Base-by-base conservation (phyloP, 2,113 vertebrate species). In the Lota lota region DNA sequence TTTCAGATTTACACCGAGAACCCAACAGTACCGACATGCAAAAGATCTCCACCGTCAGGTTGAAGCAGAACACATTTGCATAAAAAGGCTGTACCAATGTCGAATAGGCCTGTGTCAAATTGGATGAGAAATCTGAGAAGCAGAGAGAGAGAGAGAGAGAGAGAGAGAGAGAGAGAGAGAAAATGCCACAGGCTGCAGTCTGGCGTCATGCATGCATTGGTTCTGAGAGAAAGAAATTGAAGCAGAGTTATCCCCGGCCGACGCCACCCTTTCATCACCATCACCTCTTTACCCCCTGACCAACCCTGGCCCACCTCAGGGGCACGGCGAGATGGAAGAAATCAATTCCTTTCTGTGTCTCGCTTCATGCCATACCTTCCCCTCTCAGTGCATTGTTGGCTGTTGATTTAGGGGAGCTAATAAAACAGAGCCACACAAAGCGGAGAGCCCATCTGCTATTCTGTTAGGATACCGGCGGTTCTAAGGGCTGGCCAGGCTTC, bases 391-490 rank as follows among this genome's bases (percentile, higher is more conserved):
- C 84, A 85, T 90, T 91, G 90, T 90, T 90, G 87, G 82, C 75
- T 85, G 85, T 83, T 90, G 89, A 90, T 90, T 91, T 88, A 91
- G 79, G 84, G 36, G 83, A 79, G 77, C 85, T 85, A 90, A 90
- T 90, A 91, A 90, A 91, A 87, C 8, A 20, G 61, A 73, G 75
- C 83, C 80, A 85, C 85, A 89, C 86, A 88, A 88, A 88, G 85
- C 87, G 80, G 72, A 78, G 8, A 47, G 79, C 78, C 85, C 87
- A 88, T 88, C 88, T 90, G 87, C 84, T 88, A 82, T 87, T 88
- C 88, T 78, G 83, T 82, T 77, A 79, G 76, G 73, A 75, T 88
- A 84, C 78, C 80, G 76, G 82, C 87, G 84, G 87, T 89, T 88
- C 7, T 47, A 88, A 85, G 77, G 82, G 83, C 77, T 54, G 28